Conservation (phyloP, 2,113 vertebrate species). For the Abramis brama region DNA sequence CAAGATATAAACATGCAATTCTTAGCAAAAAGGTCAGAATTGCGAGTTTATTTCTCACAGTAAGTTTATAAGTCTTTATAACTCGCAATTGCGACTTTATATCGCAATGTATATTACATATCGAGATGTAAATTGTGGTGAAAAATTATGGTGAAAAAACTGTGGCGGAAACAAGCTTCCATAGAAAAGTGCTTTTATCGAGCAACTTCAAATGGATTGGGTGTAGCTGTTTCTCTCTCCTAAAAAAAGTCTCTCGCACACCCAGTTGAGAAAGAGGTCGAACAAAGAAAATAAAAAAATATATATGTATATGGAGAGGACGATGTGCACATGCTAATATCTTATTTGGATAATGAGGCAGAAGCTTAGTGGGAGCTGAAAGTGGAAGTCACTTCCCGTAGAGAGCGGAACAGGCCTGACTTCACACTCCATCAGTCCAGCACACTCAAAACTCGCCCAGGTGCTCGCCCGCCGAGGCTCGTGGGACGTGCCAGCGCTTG, state of each 20-base stretch:
- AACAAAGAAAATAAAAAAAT: neutral
- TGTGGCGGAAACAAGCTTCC: too few species aligned
- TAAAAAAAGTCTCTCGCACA: neutral
- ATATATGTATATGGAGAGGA: neutral
- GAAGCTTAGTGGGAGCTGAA: conserved; percentile 65
- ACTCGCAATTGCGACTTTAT: too few species aligned
- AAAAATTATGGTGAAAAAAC: too few species aligned
- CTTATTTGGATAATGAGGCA: conserved; percentile 77
- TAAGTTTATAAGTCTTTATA: too few species aligned
- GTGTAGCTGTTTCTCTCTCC: neutral
- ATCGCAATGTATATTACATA: too few species aligned
- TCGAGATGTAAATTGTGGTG: too few species aligned
- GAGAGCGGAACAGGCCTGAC: conserved; percentile 51
- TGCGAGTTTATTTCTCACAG: too few species aligned
- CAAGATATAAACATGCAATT: too few species aligned
- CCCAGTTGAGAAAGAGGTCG: neutral
- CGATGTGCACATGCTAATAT: conserved; percentile 65
- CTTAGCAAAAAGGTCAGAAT: too few species aligned
- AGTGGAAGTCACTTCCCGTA: conserved; percentile 52
- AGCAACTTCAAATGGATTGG: neutral
- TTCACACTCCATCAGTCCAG: conserved; percentile 36
- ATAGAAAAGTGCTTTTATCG: neutral
- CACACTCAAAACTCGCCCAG: conserved; percentile 36
- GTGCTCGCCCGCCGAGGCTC: conserved; percentile 25
- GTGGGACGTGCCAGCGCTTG: neutral